Percentiles rank a stretch among this genome's conserved stretches.
Evolutionary conservation across 2,113 vertebrate species (phyloP).

Genomic region (Neolamprologus sp.): DNA sequence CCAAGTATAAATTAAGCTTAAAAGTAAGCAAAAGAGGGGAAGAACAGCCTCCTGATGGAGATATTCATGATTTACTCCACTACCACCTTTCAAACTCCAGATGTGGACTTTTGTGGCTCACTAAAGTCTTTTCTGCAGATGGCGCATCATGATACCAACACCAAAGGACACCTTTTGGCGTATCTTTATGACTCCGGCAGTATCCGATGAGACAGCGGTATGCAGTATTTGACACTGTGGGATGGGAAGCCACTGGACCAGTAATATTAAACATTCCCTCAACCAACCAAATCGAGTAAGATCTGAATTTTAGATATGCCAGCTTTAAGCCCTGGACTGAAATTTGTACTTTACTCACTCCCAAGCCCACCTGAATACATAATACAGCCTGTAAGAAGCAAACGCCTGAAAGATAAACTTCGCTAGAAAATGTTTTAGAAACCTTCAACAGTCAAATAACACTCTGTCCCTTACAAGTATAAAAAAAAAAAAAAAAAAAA

Average conservation of each 20-base stretch:
- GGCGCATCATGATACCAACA: background rate
- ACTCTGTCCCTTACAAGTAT: background rate
- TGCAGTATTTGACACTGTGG: background rate
- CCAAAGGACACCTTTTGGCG: background rate
- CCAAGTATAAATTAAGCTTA: background rate
- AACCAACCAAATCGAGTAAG: background rate
- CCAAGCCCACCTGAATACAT: background rate
- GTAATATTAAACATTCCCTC: background rate
- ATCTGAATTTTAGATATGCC: background rate
- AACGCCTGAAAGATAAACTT: background rate
- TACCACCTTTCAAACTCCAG: background rate
- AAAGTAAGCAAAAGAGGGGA: background rate
- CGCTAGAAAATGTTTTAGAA: background rate
- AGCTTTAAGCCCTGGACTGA: background rate
- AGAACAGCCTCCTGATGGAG: background rate
- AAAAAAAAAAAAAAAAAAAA: too few relatives aligned
- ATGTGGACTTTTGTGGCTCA: background rate
- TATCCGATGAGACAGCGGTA: background rate
- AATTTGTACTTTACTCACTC: background rate
- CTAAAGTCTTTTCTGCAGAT: background rate
- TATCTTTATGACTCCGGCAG: background rate
- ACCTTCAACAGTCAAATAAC: background rate
- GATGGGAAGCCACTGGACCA: background rate
- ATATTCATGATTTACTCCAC: background rate
- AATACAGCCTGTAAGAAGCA: background rate